Conservation (phyloP, 1,140 invertebrate species). For the Chironomus tepperi region DNA sequence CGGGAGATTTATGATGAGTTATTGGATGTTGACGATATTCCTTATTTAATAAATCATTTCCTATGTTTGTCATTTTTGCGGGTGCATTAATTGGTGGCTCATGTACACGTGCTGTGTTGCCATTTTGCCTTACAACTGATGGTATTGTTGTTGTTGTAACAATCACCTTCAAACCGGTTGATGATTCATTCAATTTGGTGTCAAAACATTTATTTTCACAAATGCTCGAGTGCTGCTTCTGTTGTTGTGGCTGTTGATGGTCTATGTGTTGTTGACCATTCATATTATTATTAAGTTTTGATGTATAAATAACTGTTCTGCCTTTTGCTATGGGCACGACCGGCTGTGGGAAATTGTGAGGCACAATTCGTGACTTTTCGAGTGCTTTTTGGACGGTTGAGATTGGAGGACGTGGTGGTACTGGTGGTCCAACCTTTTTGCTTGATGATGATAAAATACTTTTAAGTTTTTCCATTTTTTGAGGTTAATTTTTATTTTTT, state of each 20-base stretch:
- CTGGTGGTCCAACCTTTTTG: not conserved
- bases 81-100: not conserved
- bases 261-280: not conserved
- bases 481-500: not conserved
- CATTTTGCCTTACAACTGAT: not conserved
- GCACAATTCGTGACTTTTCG: not conserved
- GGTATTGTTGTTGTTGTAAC: not conserved
- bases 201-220: constrained; percentile 10
- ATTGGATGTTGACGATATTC: not conserved
- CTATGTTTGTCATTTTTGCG: too few relatives aligned
- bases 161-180: constrained; percentile 20
- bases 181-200: constrained; percentile 5
- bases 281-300: not conserved
- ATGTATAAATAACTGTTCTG: constrained; percentile 18
- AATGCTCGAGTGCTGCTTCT: not conserved
- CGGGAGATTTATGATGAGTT: not conserved
- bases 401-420: not conserved
- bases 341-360: not conserved
- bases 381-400: constrained; percentile 1
- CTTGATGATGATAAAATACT: not conserved
- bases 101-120: constrained; percentile 6
- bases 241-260: not conserved
- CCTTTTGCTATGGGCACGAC: not conserved
- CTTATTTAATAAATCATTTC: not conserved
- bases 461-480: not conserved